A percentile compares a stretch with the other conserved stretches of the same genome.
Conservation (phyloP, 2,113 vertebrate species). For the Micronisus gabar region DNA sequence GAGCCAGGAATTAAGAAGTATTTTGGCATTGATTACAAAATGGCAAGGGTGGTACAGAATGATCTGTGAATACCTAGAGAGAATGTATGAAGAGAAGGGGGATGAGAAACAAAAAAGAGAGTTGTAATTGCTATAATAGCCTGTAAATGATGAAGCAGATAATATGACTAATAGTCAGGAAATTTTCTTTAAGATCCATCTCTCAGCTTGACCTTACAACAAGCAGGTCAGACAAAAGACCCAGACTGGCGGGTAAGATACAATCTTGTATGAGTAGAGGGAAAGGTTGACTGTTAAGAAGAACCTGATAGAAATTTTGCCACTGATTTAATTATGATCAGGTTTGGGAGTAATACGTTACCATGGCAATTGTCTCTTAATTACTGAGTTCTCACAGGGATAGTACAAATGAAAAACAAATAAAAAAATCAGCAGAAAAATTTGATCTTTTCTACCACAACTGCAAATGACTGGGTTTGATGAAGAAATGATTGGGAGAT, state of each 20-base stretch:
- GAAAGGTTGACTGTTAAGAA: background rate
- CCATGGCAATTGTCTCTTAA: conserved; percentile 24
- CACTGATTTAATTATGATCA: background rate
- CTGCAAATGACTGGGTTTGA: background rate
- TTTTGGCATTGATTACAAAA: background rate
- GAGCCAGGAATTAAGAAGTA: background rate
- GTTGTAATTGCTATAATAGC: background rate
- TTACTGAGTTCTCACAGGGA: background rate
- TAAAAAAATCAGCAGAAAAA: background rate
- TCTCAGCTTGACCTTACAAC: background rate
- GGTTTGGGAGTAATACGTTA: background rate
- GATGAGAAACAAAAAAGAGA: background rate
- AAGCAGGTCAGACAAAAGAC: background rate
- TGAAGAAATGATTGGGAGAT: background rate
- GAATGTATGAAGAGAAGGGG: background rate
- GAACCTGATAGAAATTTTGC: background rate
- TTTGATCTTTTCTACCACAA: background rate
- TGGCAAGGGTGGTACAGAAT: background rate
- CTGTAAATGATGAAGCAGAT: background rate
- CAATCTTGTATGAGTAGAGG: background rate
- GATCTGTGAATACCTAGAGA: background rate
- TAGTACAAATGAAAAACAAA: background rate
- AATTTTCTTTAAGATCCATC: background rate
- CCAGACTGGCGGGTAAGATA: background rate
- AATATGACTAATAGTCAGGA: background rate